Evolutionary conservation across 2,113 vertebrate species (phyloP).

Genomic region (Podocnemis expansa): DNA sequence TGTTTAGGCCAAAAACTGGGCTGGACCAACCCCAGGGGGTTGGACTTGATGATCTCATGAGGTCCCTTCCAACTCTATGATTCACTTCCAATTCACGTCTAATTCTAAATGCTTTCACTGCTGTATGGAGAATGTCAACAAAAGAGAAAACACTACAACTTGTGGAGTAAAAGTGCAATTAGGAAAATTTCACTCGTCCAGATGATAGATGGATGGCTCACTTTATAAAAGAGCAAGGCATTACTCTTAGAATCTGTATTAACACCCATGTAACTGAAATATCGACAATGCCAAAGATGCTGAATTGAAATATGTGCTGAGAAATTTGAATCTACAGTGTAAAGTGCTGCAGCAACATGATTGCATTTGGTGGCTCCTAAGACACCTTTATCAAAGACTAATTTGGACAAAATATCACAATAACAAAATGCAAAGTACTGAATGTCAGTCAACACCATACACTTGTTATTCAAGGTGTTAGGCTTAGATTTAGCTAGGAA

Average conservation of each 20-base stretch:
- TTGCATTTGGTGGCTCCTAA: constrained; percentile 55
- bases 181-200: constrained; percentile 49
- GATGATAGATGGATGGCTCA: constrained; percentile 54
- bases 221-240: constrained; percentile 37
- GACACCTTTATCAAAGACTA: constrained; percentile 66
- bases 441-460: constrained; percentile 53
- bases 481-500: constrained; percentile 11
- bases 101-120: constrained; percentile 39
- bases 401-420: constrained; percentile 60
- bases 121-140: constrained; percentile 33
- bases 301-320: constrained; percentile 50
- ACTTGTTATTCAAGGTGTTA: constrained; percentile 54
- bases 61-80: too few species aligned
- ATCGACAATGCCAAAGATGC: constrained; percentile 31
- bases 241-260: constrained; percentile 42
- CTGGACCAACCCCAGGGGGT: too few species aligned
- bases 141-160: constrained; percentile 35
- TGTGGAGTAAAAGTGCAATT: neutral
- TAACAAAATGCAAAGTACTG: constrained; percentile 56
- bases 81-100: too few species aligned
- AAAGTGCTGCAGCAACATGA: constrained; percentile 51
- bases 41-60: too few species aligned
- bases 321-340: constrained; percentile 57
- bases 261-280: constrained; percentile 49
- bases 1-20: constrained; percentile 54